Evolutionary conservation across 2,797 vertebrate species (phyloP).

Genomic region (Oreochromis grahami): DNA sequence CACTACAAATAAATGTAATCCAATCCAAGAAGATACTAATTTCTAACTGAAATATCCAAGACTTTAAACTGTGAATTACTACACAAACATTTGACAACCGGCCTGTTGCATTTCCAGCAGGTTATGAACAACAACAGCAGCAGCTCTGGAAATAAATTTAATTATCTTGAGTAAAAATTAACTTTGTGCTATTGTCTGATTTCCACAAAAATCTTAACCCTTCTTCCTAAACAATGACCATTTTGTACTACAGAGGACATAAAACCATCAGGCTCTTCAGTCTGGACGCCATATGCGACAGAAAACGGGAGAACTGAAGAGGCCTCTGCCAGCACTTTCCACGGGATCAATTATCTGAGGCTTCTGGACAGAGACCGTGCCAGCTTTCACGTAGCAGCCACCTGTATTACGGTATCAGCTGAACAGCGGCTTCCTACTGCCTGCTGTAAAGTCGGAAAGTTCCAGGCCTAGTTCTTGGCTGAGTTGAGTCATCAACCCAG

Average conservation of each 20-base stretch:
- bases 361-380: conserved; percentile 35
- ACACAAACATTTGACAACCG: not conserved
- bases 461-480: conserved; percentile 39
- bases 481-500: conserved; percentile 64
- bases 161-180: not conserved
- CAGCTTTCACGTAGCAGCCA: conserved; percentile 1
- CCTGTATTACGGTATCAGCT: not conserved
- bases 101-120: not conserved
- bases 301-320: conserved; percentile 35
- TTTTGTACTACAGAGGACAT: not conserved
- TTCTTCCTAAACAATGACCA: not conserved
- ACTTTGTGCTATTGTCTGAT: not conserved
- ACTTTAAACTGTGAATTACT: not conserved
- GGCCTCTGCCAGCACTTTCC: conserved; percentile 53
- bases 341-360: conserved; percentile 4
- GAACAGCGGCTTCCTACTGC: not conserved
- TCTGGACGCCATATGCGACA: conserved; percentile 46
- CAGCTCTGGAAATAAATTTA: not conserved
- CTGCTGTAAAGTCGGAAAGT: conserved; percentile 20
- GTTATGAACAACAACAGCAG: not conserved
- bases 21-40: not conserved
- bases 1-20: not conserved
- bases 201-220: not conserved
- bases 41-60: not conserved
- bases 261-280: conserved; percentile 17